Base-by-base conservation (phyloP, 2,888 invertebrate species). In the Lasioglossum marginatum region DNA sequence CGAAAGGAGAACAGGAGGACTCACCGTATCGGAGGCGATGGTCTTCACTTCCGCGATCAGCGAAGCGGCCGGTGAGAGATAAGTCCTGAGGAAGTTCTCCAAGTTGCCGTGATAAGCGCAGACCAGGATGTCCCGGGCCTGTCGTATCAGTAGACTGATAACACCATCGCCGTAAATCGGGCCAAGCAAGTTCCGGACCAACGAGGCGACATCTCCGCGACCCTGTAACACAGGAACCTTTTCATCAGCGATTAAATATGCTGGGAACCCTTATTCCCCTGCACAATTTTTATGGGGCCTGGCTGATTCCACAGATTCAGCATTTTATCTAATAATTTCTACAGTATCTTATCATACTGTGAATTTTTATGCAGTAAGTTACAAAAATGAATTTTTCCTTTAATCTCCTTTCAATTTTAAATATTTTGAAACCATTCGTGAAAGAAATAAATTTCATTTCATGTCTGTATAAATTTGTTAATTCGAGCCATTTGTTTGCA, bases 91-190 rank as follows among this genome's bases (percentile, higher is more conserved):
- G 94, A 97, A 97, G 91, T 96, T 95, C 87, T 95, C 95, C 92
- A 97, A 94, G 94, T 97, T 96, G 73, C 97, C 97, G 89, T 96
- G 96, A 95, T 96, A 97, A 90, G 96, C 96, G 93, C 97, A 96
- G 77, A 97, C 96, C 91, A 97, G 96, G 85, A 97, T 95, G 95
- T 97, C 97, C 92, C 97, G 96, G 79, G 97, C 97, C 95, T 97
- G 97, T 80, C 97, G 96, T 91, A 97, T 96, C 93, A 97, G 95
- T 92, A 96, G 96, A 92, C 96, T 96, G 92, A 96, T 95, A 87
- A 96, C 95, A 93, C 96, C 97, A 93, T 96, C 96, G 87, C 96
- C 96, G 95, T 97, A 97, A 93, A 97, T 96, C 89, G 96, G 95
- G 77, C 96, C 96, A 92, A 97, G 96, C 95, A 97, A 96, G 92